These are phyloP conservation scores for Phoxinus phoxinus DNA, from an alignment of 2,113 vertebrate genomes.

Conservation along the genomic window DNA sequence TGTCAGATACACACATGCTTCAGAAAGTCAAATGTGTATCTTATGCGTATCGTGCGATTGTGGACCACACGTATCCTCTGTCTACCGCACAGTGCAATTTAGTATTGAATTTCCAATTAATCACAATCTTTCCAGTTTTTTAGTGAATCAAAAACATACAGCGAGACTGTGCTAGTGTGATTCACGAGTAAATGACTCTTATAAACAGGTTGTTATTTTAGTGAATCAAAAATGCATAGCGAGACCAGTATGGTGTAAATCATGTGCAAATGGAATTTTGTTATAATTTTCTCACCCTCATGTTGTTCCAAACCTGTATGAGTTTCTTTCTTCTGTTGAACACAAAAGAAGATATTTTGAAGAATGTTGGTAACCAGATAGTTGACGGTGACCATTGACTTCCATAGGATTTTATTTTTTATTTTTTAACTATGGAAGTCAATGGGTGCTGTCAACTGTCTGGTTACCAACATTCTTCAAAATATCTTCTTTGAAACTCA, in stretches of 20 bases:
- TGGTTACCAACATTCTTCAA: too few relatives aligned
- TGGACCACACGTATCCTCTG: neutral
- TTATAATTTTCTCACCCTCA: too few relatives aligned
- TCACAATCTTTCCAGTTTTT: neutral
- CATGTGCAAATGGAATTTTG: neutral
- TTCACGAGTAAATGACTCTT: neutral
- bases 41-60: neutral
- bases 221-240: neutral
- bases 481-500: too few relatives aligned
- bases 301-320: too few relatives aligned
- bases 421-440: too few relatives aligned
- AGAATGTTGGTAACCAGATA: too few relatives aligned
- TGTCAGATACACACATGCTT: constrained; percentile 10
- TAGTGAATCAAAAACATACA: neutral
- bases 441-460: too few relatives aligned
- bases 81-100: neutral
- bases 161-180: neutral
- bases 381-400: too few relatives aligned
- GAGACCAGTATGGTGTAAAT: neutral
- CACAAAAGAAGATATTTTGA: too few relatives aligned
- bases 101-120: neutral
- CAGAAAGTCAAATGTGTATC: neutral
- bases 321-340: too few relatives aligned
- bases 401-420: too few relatives aligned
- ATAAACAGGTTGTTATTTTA: neutral